These are phyloP conservation scores for Lithophane socia DNA, from an alignment of 2,888 invertebrate genomes.

Conservation along the genomic window DNA sequence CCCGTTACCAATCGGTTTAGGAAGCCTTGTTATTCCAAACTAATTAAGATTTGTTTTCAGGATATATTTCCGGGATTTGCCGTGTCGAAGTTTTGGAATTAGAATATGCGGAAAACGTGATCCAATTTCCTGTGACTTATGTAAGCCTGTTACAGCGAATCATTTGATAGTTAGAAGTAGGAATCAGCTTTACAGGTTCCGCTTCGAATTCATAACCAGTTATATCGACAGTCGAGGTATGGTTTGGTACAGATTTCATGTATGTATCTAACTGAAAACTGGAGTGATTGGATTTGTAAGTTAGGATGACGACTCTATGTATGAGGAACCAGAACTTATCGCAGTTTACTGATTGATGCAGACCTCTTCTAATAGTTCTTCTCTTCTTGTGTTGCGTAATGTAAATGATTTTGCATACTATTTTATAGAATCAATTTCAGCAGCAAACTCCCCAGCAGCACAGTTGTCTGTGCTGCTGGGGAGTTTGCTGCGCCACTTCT, in stretches of 20 bases:
- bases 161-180: slow-evolving; percentile 10
- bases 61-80: slow-evolving; percentile 23
- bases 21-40: slow-evolving; percentile 43
- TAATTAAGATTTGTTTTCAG: slow-evolving; percentile 52
- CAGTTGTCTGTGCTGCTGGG: too few relatives aligned
- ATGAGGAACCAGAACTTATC: background rate
- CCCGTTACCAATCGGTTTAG: slow-evolving; percentile 26
- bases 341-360: background rate
- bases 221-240: background rate
- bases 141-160: slow-evolving; percentile 30
- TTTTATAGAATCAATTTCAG: too few relatives aligned
- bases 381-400: too few relatives aligned
- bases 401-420: too few relatives aligned
- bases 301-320: background rate
- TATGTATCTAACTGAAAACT: background rate
- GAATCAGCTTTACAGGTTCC: background rate
- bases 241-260: background rate
- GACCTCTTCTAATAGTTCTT: background rate
- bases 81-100: slow-evolving; percentile 44
- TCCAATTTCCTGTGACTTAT: slow-evolving; percentile 45
- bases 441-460: too few relatives aligned
- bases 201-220: background rate
- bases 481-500: too few relatives aligned
- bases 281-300: background rate
- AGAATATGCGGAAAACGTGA: slow-evolving; percentile 58